These are phyloP conservation scores for Coptodon rendalli DNA, from an alignment of 2,113 vertebrate genomes.

Conservation along the genomic window DNA sequence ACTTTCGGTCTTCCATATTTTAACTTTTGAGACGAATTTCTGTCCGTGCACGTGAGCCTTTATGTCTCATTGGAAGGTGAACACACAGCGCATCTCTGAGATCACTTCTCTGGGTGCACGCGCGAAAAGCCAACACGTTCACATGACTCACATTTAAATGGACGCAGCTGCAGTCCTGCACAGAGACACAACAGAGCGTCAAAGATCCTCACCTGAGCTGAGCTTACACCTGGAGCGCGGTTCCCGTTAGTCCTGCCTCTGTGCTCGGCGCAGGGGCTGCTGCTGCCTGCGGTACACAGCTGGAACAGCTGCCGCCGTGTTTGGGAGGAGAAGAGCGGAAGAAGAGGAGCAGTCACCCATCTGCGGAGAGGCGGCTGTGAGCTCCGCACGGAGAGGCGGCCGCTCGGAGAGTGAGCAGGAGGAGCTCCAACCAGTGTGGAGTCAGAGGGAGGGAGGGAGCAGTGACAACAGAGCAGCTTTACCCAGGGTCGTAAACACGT, in stretches of 20 bases:
- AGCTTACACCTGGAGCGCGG: not conserved
- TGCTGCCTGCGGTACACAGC: not conserved
- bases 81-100: not conserved
- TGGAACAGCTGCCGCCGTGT: not conserved
- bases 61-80: not conserved
- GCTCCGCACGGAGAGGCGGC: not conserved
- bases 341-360: slow-evolving; percentile 16
- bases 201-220: not conserved
- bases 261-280: not conserved
- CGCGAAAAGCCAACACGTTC: not conserved
- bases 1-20: not conserved
- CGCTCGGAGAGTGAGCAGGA: not conserved
- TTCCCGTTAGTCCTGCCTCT: not conserved
- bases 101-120: not conserved
- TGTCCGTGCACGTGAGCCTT: not conserved
- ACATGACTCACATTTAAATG: not conserved
- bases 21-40: not conserved
- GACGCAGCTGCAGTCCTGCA: not conserved
- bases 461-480: not conserved
- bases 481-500: not conserved
- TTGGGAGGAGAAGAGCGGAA: not conserved
- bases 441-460: not conserved
- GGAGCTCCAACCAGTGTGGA: not conserved
- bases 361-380: not conserved
- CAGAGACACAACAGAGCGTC: not conserved